Conservation (phyloP, 2,113 vertebrate genomes). For the Cebus imitator region DNA sequence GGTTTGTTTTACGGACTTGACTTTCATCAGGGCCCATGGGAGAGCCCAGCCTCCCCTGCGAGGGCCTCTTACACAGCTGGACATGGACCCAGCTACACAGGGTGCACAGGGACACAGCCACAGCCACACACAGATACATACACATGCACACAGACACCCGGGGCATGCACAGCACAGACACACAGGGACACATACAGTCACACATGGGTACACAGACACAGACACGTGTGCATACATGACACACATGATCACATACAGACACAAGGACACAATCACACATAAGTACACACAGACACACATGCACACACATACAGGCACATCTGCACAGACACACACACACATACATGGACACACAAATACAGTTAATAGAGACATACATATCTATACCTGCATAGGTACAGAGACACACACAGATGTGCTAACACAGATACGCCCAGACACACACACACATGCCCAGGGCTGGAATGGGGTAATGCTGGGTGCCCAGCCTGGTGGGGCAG, state of each 20-base stretch:
- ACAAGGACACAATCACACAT: not conserved
- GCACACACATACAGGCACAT: not conserved
- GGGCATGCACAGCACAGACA: not conserved
- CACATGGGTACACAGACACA: accelerated
- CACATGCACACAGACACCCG: not conserved
- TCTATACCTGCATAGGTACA: not conserved
- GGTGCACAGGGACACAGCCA: not conserved
- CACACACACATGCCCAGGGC: not conserved
- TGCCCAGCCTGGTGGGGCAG: not conserved
- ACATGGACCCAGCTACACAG: not conserved
- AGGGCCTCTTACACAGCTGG: not conserved
- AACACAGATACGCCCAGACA: not conserved
- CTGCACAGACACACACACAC: not conserved
- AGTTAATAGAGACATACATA: not conserved
- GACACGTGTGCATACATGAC: not conserved
- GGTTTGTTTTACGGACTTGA: not conserved
- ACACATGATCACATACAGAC: not conserved
- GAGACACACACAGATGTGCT: not conserved
- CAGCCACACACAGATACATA: not conserved
- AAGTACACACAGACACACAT: not conserved
- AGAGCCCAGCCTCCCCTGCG: not conserved
- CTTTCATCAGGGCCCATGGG: not conserved
- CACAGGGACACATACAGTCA: accelerated
- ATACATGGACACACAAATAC: not conserved
- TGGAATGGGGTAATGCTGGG: not conserved